These are phyloP conservation scores for Limnephilus auricula DNA, from an alignment of 2,888 invertebrate species.

Conservation along the genomic window DNA sequence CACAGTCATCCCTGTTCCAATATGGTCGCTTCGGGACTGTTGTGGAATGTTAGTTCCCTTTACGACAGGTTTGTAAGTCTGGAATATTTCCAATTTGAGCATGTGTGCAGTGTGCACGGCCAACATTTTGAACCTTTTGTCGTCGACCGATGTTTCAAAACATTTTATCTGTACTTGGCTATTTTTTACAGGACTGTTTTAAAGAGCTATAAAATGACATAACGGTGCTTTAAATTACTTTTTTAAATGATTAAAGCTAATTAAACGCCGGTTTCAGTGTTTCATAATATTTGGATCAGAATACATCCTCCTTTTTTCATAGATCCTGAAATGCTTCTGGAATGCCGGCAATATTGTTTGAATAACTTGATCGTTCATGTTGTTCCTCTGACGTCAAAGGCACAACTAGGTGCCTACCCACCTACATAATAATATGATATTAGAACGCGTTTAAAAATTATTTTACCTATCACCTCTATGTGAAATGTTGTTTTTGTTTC, in stretches of 20 bases:
- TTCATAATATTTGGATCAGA: too few relatives aligned
- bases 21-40: not conserved
- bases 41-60: not conserved
- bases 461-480: not conserved
- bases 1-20: not conserved
- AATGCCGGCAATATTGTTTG: too few relatives aligned
- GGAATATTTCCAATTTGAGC: not conserved
- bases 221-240: too few relatives aligned
- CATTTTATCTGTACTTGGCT: not conserved
- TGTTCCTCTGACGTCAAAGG: too few relatives aligned
- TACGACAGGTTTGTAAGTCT: not conserved
- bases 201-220: not conserved
- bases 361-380: too few relatives aligned
- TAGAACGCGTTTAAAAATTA: not conserved
- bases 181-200: not conserved
- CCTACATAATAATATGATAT: too few relatives aligned
- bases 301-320: too few relatives aligned
- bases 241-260: too few relatives aligned
- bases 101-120: conserved; percentile 6
- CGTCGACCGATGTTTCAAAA: not conserved
- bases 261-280: too few relatives aligned
- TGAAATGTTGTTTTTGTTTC: not conserved
- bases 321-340: too few relatives aligned
- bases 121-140: not conserved
- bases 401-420: too few relatives aligned